Percentiles rank a stretch among this genome's conserved stretches.
Evolutionary conservation across 2,113 vertebrate genomes (phyloP).

Genomic region (Okapia johnstoni): DNA sequence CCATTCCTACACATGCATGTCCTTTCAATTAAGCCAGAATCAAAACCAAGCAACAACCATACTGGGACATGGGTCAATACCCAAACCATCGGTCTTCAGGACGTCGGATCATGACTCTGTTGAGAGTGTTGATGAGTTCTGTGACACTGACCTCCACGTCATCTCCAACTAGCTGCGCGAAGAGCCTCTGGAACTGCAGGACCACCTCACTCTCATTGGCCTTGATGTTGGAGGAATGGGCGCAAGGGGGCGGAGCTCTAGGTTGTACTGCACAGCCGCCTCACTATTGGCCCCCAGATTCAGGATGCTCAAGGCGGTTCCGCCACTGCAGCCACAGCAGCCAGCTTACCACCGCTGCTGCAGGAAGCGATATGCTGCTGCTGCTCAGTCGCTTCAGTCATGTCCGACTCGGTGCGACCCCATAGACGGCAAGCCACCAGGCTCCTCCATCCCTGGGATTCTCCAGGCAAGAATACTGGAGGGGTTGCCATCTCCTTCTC

Average conservation of each 20-base stretch:
- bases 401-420: background rate
- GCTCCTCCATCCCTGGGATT: background rate
- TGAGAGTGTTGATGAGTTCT: background rate
- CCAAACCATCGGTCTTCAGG: background rate
- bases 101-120: background rate
- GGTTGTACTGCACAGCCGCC: background rate
- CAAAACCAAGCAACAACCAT: background rate
- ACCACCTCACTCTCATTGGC: background rate
- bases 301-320: background rate
- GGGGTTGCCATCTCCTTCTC: background rate
- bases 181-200: background rate
- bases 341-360: background rate
- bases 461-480: background rate
- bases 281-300: background rate
- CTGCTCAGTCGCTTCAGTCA: background rate
- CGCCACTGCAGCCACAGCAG: accelerated
- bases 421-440: background rate
- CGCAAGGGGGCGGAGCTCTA: background rate
- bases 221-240: background rate
- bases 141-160: background rate
- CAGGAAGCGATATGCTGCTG: background rate
- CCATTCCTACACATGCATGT: accelerated
- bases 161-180: background rate
- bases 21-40: background rate
- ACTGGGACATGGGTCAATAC: background rate